These are phyloP conservation scores for Eupithecia exiguata DNA, from an alignment of 2,888 invertebrate species.

Conservation along the genomic window DNA sequence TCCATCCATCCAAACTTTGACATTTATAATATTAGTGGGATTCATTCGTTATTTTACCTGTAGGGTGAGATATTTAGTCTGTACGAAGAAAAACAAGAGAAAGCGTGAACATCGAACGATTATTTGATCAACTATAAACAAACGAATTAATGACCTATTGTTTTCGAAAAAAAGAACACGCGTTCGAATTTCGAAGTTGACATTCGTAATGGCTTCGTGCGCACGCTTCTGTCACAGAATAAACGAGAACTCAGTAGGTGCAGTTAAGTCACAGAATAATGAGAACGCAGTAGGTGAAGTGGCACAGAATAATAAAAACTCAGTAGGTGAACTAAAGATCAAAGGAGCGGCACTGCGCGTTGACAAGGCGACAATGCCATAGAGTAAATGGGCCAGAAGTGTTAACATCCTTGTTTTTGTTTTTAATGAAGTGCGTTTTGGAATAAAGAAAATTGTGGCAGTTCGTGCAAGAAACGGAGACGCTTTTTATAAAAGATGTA, in stretches of 20 bases:
- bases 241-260: not conserved
- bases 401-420: constrained; percentile 29
- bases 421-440: constrained; percentile 25
- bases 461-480: not conserved
- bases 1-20: too few species aligned
- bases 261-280: not conserved
- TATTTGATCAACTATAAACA: constrained; percentile 26
- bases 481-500: not conserved
- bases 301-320: constrained; percentile 25
- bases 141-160: constrained; percentile 59
- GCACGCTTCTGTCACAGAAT: constrained; percentile 56
- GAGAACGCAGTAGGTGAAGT: constrained; percentile 15
- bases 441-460: constrained; percentile 13
- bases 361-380: constrained; percentile 53
- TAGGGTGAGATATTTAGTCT: not conserved
- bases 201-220: constrained; percentile 62
- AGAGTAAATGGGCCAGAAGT: constrained; percentile 49
- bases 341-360: constrained; percentile 60
- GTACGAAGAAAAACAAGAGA: constrained; percentile 16
- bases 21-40: too few species aligned
- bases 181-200: constrained; percentile 61
- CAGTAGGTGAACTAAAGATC: constrained; percentile 46
- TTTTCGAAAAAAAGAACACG: constrained; percentile 58
- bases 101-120: not conserved
- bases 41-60: not conserved